phyloP scores from a whole-genome alignment of 2,797 vertebrate genomes.

The Malacoraja senta region DNA sequence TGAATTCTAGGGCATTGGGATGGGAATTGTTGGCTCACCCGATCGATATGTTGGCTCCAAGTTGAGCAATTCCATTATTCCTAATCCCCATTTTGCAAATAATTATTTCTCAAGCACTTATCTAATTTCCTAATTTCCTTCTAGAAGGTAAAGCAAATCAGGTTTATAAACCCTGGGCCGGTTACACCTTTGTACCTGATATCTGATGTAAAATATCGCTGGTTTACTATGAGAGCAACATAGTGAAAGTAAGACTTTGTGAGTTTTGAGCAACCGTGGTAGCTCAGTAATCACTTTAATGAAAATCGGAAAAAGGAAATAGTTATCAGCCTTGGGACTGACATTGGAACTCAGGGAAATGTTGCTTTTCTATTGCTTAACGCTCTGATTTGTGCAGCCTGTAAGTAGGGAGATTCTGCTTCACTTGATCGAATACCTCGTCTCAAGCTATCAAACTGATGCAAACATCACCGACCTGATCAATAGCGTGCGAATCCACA shows the following conservation, averaged over 20 bases:
- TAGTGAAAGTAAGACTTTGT: no score
- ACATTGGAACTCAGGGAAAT: neutral
- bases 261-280: neutral
- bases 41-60: no score
- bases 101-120: no score
- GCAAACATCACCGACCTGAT: neutral
- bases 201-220: neutral
- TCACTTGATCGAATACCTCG: slow-evolving; percentile 18
- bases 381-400: slow-evolving; percentile 4
- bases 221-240: neutral
- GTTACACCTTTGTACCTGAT: neutral
- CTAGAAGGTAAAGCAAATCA: neutral
- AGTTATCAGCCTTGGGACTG: neutral
- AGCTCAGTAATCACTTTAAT: neutral
- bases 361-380: neutral
- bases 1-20: no score
- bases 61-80: no score
- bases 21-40: no score
- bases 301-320: neutral
- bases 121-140: no score
- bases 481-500: neutral
- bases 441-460: neutral
- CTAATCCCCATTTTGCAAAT: no score
- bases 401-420: slow-evolving; percentile 14
- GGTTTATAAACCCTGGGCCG: neutral